phyloP scores from a whole-genome alignment of 2,888 invertebrate genomes.

The Lagria hirta region DNA sequence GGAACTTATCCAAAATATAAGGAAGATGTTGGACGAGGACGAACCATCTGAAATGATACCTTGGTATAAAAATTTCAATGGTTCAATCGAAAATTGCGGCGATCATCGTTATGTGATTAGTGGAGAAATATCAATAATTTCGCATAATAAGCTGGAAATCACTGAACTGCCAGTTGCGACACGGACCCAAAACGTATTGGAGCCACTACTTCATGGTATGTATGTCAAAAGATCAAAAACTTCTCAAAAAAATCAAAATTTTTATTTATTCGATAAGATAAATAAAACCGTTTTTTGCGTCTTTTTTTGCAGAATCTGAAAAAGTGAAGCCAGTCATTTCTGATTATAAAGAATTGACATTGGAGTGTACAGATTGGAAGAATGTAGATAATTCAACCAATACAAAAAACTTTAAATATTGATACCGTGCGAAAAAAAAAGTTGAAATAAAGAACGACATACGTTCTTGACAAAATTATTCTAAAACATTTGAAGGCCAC shows the following conservation, averaged over 20 bases:
- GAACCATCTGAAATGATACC: conserved; percentile 80
- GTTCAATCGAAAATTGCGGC: conserved; percentile 74
- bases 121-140: conserved; percentile 84
- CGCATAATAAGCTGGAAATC: conserved; percentile 84
- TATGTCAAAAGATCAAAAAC: background rate
- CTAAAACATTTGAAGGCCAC: no score
- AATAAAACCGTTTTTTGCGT: background rate
- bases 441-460: no score
- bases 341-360: conserved; percentile 88
- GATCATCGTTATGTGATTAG: conserved; percentile 64
- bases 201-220: conserved; percentile 76
- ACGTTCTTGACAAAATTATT: no score
- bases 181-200: conserved; percentile 93
- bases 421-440: no score
- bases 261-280: background rate
- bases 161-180: conserved; percentile 90
- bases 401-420: no score
- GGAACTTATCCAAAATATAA: conserved; percentile 81
- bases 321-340: conserved; percentile 66
- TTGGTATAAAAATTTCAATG: conserved; percentile 90
- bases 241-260: no score
- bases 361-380: no score
- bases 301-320: conserved; percentile 54
- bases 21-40: conserved; percentile 78
- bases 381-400: no score